Evolutionary conservation across 64 coral and sea anemone species (phyloP), one percentile per base, ranked within the genome.

Genomic region (Montipora efflorescens): DNA sequence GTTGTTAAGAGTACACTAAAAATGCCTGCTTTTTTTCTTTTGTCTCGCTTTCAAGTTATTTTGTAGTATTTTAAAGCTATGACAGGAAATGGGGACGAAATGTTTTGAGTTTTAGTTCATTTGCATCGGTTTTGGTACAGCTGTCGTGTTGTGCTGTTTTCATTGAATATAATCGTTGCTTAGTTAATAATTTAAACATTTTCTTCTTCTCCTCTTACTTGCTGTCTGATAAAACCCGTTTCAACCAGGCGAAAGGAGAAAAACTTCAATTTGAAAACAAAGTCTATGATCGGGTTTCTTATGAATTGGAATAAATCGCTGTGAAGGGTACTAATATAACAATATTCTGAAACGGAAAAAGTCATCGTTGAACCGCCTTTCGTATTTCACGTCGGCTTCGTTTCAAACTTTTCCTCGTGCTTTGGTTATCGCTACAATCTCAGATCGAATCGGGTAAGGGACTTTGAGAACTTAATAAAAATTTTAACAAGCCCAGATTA

Each of bases 21-120:
- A 49, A 71, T 46, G 18, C 82, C 45, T 71, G 16, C 46, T 59
- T 86, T 71, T 48, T 50, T 47, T 23, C 64, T 22, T 67, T 86
- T 86, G 66, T 86, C 44, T 36, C 67, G 43, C 66, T 72, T 86
- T 71, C 67, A 86, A 52, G 82, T 71, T 86, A 70, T 64, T 70
- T 86, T 86, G 47, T 64, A 84, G 82, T 86, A 86, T 86, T 86
- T 84, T 71, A 11, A 19, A 48, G 82, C 46, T 71, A 86, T 71
- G 82, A 86, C 82, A 86, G 82, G 82, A 86, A 86, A 86, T 86
- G 23, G 82, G 21, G 82, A 64, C 66, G 18, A 86, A 86, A 86
- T 86, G 82, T 86, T 86, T 86, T 86, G 82, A 86, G 64, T 86
- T 86, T 1, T 7, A n/a, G 64, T 86, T 86, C 66, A 86, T 86